Evolutionary conservation across 2,797 vertebrate species (phyloP).

Genomic region (Glyptemys insculpta): DNA sequence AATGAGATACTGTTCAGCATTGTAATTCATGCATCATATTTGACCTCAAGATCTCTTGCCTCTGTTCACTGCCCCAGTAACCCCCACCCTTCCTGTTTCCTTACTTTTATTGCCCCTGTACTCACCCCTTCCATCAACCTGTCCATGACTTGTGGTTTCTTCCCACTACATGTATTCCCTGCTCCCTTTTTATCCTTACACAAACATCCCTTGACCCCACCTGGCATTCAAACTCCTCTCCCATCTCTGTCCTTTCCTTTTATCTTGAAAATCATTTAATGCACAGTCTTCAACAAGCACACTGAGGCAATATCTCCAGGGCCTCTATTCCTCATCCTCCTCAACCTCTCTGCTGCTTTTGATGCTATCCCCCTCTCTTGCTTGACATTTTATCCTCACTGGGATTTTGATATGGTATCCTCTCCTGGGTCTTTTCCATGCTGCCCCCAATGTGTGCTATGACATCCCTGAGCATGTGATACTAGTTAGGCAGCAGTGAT

Average conservation of each 20-base stretch:
- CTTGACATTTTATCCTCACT: not conserved
- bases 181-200: not conserved
- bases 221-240: not conserved
- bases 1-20: not conserved
- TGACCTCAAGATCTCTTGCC: not conserved
- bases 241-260: not conserved
- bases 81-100: rapidly evolving
- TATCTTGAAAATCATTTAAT: not conserved
- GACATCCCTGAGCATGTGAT: not conserved
- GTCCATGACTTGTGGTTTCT: not conserved
- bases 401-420: not conserved
- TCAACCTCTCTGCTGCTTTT: not conserved
- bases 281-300: rapidly evolving
- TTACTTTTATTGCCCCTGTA: not conserved
- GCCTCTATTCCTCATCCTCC: not conserved
- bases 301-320: not conserved
- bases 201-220: not conserved
- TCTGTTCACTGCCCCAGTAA: not conserved
- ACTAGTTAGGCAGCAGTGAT: not conserved
- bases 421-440: not conserved
- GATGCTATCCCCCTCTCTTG: not conserved
- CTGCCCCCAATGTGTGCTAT: rapidly evolving
- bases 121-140: not conserved
- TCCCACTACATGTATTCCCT: not conserved
- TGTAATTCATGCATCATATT: not conserved